These are phyloP conservation scores for Pseudorhombus dupliciocellatus DNA, from an alignment of 2,113 vertebrate species.

Conservation along the genomic window DNA sequence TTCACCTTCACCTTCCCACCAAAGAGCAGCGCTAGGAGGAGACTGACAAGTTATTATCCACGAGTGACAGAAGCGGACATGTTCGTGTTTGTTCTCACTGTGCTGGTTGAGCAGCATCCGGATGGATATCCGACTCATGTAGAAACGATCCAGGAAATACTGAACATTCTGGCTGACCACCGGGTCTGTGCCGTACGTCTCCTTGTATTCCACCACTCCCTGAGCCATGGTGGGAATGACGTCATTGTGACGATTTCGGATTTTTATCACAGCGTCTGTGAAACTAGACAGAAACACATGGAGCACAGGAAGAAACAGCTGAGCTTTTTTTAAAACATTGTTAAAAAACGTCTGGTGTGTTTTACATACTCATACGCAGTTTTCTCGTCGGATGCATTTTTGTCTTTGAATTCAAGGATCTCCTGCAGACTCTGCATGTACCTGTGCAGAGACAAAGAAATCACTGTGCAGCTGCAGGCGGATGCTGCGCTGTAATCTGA, in stretches of 20 bases:
- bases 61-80: not conserved
- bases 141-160: slow-evolving; percentile 98
- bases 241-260: slow-evolving; percentile 96
- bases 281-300: slow-evolving; percentile 79
- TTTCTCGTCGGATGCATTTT: slow-evolving; percentile 86
- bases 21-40: slow-evolving; percentile 88
- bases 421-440: slow-evolving; percentile 95
- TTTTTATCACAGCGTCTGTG: slow-evolving; percentile 93
- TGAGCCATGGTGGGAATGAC: slow-evolving; percentile 98
- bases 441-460: slow-evolving; percentile 73
- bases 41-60: not conserved
- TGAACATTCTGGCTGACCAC: slow-evolving; percentile 96
- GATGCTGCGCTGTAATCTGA: no score
- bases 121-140: slow-evolving; percentile 99
- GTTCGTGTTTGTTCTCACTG: slow-evolving; percentile 91
- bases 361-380: slow-evolving; percentile 85
- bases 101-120: slow-evolving; percentile 99
- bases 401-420: slow-evolving; percentile 93
- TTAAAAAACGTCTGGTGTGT: not conserved
- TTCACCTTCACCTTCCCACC: slow-evolving; percentile 90
- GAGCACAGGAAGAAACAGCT: not conserved
- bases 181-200: slow-evolving; percentile 92
- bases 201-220: slow-evolving; percentile 96
- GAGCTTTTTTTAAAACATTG: no score
- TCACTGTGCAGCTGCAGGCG: not conserved